Base-by-base conservation (phyloP, 2,888 invertebrate genomes). In the Cheilosia scutellata region DNA sequence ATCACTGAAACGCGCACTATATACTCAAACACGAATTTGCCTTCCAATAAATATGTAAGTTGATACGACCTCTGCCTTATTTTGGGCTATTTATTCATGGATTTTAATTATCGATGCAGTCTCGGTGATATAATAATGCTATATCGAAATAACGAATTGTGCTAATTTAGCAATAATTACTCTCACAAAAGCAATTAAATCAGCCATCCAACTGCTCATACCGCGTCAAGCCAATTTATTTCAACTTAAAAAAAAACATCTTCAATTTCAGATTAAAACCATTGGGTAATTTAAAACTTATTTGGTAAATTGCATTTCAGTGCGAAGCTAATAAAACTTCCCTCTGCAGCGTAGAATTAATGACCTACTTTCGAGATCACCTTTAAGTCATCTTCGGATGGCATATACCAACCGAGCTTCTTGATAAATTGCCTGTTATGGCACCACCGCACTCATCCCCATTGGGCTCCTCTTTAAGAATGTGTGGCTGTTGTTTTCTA, bases 11-110 rank as follows among this genome's bases (percentile, higher is more conserved):
- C 25, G 33, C 5, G 20, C 31, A 25, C 16, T 11, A 27, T 20
- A 47, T 7, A 16, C 40, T 20, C 2, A 40, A 51, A 31, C 42
- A 20, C 42, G 16, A 29, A 58, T 37, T 47, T 47, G 37, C 27
- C 16, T 42, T 40, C 29, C 60, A 72, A 51, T 51, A 20, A 60
- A 29, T 53, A 55, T 63, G 62, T 42, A 63, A 74, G 53, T 25
- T 5, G 20, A 33, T 44, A 42, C 16, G 5, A 29, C 40, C 25
- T 25, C 40, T 16, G 31, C 16, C 16, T 27, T 29, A 16, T 29
- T 62, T 62, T 6, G 42, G 42, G 51, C n/a, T 53, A 4, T 5
- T 25, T 27, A 37, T 44, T 53, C 16, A 6, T 5, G 20, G 29
- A 63, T 53, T 51, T 44, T 42, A 53, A 40, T 63, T 62, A 53